Evolutionary conservation across 2,113 vertebrate species (phyloP).

Genomic region (Marmota flaviventris): DNA sequence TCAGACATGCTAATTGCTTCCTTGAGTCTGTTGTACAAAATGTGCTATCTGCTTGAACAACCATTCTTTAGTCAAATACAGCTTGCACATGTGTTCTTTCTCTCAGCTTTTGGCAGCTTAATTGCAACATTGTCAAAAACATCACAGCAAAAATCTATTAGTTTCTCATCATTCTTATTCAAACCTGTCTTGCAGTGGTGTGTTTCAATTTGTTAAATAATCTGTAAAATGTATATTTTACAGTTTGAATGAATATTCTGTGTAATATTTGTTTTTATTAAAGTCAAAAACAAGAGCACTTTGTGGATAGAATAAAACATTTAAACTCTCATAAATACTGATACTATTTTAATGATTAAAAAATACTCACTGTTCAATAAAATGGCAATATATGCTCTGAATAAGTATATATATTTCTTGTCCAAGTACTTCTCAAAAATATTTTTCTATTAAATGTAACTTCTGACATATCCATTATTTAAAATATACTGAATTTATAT

Average conservation of each 20-base stretch:
- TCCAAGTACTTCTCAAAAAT: constrained; percentile 26
- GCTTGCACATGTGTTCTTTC: constrained; percentile 2
- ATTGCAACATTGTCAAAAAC: constrained; percentile 84
- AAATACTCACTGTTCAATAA: not conserved
- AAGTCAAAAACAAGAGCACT: not conserved
- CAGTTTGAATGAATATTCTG: not conserved
- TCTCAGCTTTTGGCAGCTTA: constrained; percentile 84
- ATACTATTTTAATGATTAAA: constrained; percentile 25
- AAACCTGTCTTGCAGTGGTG: constrained; percentile 63
- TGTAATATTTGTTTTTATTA: constrained; percentile 47
- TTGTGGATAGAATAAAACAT: not conserved
- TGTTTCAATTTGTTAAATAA: constrained; percentile 36
- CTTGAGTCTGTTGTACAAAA: constrained; percentile 81
- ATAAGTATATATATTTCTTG: not conserved
- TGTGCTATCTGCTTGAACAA: constrained; percentile 77
- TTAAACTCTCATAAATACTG: constrained; percentile 31
- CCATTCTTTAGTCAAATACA: constrained; percentile 78
- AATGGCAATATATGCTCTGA: not conserved
- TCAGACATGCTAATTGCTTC: constrained; percentile 84
- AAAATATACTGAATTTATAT: not conserved
- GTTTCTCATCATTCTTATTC: constrained; percentile 73
- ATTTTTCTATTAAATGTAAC: not conserved
- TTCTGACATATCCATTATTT: not conserved
- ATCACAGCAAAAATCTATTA: constrained; percentile 83
- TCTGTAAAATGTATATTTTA: constrained; percentile 45